These are phyloP conservation scores for Merops nubicus DNA, from an alignment of 2,113 vertebrate species.

Conservation along the genomic window DNA sequence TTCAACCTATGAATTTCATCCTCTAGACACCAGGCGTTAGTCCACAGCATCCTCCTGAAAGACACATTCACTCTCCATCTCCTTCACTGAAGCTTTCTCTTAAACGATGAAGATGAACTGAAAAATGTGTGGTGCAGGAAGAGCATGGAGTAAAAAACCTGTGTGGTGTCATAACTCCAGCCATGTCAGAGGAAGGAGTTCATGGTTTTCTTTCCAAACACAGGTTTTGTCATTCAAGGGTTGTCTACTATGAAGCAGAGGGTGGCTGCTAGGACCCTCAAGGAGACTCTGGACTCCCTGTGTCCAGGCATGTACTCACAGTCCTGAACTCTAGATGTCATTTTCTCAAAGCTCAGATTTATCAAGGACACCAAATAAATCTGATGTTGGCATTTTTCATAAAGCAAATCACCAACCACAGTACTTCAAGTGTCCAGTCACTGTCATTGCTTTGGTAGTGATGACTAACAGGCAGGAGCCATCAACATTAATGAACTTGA, in stretches of 20 bases:
- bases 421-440: neutral
- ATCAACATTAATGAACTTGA: slow-evolving; percentile 37
- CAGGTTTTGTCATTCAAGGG: neutral
- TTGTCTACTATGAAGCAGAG: neutral
- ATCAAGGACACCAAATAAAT: neutral
- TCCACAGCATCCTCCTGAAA: neutral
- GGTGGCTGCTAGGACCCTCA: neutral
- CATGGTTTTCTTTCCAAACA: neutral
- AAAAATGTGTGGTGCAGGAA: neutral
- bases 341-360: neutral
- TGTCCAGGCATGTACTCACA: no score
- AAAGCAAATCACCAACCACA: neutral
- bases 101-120: neutral
- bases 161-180: neutral
- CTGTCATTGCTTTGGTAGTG: neutral
- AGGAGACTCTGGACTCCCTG: accelerated
- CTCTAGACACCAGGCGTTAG: no score
- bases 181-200: neutral
- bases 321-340: neutral
- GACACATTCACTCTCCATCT: neutral
- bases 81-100: neutral
- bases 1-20: accelerated
- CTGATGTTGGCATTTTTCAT: neutral
- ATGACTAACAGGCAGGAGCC: slow-evolving; percentile 37
- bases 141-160: neutral